Conservation (phyloP, 2,113 vertebrate genomes). For the Puffinus mauretanicus region DNA sequence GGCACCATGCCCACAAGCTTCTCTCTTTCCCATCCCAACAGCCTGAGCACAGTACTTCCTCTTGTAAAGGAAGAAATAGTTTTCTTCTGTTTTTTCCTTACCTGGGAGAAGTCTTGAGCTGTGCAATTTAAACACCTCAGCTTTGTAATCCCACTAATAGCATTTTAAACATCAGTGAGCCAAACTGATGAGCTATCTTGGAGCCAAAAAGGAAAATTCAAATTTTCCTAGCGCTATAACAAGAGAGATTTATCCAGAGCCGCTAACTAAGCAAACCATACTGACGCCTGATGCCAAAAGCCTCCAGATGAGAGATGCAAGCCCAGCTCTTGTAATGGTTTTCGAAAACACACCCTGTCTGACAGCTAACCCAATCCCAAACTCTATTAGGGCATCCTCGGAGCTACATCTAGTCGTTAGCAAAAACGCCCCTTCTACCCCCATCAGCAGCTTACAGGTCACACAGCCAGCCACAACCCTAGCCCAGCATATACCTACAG, state of each 20-base stretch:
- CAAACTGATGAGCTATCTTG: background rate
- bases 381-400: background rate
- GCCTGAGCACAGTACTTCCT: background rate
- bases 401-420: background rate
- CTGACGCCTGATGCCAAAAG: background rate
- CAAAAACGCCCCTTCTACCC: background rate
- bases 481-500: background rate
- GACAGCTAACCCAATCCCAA: background rate
- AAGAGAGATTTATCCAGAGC: background rate
- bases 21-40: background rate
- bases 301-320: background rate
- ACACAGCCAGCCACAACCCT: background rate
- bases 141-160: background rate
- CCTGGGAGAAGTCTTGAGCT: background rate
- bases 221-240: background rate
- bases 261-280: background rate
- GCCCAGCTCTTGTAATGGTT: background rate
- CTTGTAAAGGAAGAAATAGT: background rate
- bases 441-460: background rate
- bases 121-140: background rate
- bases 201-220: constrained; percentile 9
- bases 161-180: background rate
- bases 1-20: background rate
- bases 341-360: background rate
- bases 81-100: background rate